Conservation (phyloP, 2,113 vertebrate species). For the Nothoprocta pentlandii region DNA sequence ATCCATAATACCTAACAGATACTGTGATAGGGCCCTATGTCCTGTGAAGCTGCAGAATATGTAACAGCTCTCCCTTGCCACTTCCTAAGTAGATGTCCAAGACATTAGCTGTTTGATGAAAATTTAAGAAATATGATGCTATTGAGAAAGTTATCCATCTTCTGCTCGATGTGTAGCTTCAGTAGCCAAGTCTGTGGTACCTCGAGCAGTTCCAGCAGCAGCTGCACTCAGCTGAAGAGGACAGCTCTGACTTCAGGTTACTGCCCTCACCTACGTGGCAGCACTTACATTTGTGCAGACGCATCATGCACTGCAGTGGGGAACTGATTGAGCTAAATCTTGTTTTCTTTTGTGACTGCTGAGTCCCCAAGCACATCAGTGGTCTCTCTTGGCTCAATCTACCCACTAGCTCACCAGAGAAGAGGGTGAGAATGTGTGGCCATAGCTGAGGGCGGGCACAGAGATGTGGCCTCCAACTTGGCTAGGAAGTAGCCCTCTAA, state of each 20-base stretch:
- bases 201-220: not conserved
- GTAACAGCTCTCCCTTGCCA: not conserved
- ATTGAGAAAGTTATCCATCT: not conserved
- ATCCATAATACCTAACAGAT: not conserved
- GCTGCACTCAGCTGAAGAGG: not conserved
- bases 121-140: conserved; percentile 8
- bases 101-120: not conserved
- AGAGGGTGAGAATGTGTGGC: not conserved
- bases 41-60: not conserved
- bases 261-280: not conserved
- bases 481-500: not conserved
- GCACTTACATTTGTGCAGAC: not conserved
- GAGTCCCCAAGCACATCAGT: not conserved
- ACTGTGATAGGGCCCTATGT: not conserved
- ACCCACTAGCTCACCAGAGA: not conserved
- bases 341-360: not conserved
- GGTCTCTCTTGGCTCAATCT: rapidly evolving
- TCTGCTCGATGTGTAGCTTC: not conserved
- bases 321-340: not conserved
- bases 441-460: rapidly evolving
- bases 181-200: not conserved
- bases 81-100: not conserved
- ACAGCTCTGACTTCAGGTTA: not conserved
- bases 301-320: not conserved
- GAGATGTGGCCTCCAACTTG: rapidly evolving